Conservation (phyloP, 2,113 vertebrate genomes). For the Stomatorhinus ivindoensis region DNA sequence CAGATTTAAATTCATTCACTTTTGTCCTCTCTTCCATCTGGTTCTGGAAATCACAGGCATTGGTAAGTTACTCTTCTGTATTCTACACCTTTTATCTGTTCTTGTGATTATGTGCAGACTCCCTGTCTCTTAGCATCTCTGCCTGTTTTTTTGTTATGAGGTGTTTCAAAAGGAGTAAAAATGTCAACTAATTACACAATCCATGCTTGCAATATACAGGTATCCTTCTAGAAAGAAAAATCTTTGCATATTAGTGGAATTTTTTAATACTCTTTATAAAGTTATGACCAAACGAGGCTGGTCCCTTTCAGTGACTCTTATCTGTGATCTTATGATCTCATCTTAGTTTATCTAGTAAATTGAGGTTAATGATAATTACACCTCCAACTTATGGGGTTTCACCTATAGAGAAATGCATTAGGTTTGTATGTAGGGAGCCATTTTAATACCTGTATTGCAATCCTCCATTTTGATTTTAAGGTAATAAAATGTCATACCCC, state of each 20-base stretch:
- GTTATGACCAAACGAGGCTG: not conserved
- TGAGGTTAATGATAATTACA: not conserved
- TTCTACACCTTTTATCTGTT: not conserved
- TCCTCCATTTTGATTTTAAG: not conserved
- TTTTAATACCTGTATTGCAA: not conserved
- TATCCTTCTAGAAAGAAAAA: not conserved
- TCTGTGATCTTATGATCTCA: not conserved
- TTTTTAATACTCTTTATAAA: not conserved
- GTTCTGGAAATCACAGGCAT: conserved; percentile 18
- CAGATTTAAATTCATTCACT: not conserved
- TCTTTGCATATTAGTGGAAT: not conserved
- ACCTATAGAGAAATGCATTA: not conserved
- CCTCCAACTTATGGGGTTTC: not conserved
- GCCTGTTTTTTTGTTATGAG: not conserved
- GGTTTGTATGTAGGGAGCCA: not conserved
- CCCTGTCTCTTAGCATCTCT: not conserved
- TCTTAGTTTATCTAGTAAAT: not conserved
- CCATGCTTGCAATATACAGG: not conserved
- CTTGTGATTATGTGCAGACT: not conserved
- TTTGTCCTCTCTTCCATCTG: conserved; percentile 14
- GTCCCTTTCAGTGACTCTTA: not conserved
- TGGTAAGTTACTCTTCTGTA: conserved; percentile 19
- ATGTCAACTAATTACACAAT: not conserved
- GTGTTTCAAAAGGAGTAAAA: not conserved
- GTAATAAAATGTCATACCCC: not conserved